Conservation (phyloP, 2,888 invertebrate species). For the Drosophila multiciliata region DNA sequence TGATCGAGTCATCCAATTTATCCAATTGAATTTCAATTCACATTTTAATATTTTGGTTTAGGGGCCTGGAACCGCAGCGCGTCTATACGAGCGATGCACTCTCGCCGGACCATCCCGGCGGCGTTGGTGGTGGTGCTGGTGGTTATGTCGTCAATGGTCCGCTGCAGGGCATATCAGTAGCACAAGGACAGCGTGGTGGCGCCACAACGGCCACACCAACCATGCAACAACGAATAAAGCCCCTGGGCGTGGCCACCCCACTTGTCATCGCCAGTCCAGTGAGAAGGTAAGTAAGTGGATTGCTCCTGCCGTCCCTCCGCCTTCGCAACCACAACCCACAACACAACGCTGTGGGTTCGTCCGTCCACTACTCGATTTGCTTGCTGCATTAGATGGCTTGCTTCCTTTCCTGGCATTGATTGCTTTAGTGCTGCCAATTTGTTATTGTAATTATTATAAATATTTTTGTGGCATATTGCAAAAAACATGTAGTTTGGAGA, state of each 20-base stretch:
- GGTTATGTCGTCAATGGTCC: slow-evolving; percentile 62
- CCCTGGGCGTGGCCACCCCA: slow-evolving; percentile 95
- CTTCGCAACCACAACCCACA: background rate
- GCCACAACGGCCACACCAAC: slow-evolving; percentile 89
- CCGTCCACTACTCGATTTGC: background rate
- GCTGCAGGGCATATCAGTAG: slow-evolving; percentile 82
- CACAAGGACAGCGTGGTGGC: slow-evolving; percentile 86
- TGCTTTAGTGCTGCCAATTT: slow-evolving; percentile 6
- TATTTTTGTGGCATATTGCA: background rate
- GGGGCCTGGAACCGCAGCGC: slow-evolving; percentile 88
- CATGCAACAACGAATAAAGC: slow-evolving; percentile 95
- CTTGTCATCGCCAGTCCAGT: slow-evolving; percentile 94
- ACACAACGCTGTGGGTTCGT: background rate
- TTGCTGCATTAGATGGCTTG: slow-evolving; percentile 10
- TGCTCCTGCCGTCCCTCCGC: background rate
- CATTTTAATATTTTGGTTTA: slow-evolving; percentile 49
- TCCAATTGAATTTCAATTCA: background rate
- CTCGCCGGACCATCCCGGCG: slow-evolving; percentile 87
- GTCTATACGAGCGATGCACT: slow-evolving; percentile 87
- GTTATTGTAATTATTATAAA: slow-evolving; percentile 7
- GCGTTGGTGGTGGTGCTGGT: slow-evolving; percentile 66
- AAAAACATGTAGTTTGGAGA: background rate
- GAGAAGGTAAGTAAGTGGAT: slow-evolving; percentile 91
- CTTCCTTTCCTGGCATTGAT: slow-evolving; percentile 1
- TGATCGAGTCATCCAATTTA: background rate